A percentile compares a stretch with the other conserved stretches of the same genome.
These are phyloP conservation scores for Cyclargus thomasi DNA, from an alignment of 1,140 invertebrate species.

Conservation along the genomic window DNA sequence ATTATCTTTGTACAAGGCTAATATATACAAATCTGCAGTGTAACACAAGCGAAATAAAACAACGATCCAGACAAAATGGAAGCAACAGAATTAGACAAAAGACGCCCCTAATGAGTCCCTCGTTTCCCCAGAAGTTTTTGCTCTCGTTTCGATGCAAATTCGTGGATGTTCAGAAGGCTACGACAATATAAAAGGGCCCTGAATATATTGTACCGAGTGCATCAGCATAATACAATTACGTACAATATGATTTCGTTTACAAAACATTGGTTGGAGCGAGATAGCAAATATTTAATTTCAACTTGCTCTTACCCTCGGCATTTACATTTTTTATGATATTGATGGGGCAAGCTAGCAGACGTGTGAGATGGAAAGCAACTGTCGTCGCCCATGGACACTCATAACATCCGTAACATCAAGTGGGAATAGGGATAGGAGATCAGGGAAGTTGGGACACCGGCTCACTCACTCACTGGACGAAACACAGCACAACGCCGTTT, in stretches of 20 bases:
- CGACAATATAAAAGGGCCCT: conserved; percentile 36
- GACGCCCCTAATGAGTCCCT: conserved; percentile 49
- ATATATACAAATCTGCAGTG: neutral
- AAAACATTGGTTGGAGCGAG: neutral
- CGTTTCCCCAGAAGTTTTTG: conserved; percentile 55
- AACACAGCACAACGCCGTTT: too few species aligned
- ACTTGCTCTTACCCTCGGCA: neutral
- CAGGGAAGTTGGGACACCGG: too few species aligned
- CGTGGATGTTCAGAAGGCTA: conserved; percentile 58
- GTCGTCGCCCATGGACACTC: too few species aligned
- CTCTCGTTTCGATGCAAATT: conserved; percentile 66
- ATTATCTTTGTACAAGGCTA: too few species aligned
- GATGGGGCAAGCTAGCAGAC: too few species aligned
- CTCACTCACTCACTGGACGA: too few species aligned
- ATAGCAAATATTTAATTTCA: neutral
- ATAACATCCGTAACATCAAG: too few species aligned
- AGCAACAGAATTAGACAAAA: conserved; percentile 51
- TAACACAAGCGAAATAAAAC: conserved; percentile 23
- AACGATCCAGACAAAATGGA: conserved; percentile 45
- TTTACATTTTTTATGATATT: too few species aligned
- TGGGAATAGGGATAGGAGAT: too few species aligned
- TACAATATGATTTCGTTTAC: neutral
- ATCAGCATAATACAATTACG: neutral
- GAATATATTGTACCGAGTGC: conserved; percentile 29
- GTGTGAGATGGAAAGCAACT: too few species aligned